Conservation (phyloP, 2,113 vertebrate species). For the Pterocles orientalis region DNA sequence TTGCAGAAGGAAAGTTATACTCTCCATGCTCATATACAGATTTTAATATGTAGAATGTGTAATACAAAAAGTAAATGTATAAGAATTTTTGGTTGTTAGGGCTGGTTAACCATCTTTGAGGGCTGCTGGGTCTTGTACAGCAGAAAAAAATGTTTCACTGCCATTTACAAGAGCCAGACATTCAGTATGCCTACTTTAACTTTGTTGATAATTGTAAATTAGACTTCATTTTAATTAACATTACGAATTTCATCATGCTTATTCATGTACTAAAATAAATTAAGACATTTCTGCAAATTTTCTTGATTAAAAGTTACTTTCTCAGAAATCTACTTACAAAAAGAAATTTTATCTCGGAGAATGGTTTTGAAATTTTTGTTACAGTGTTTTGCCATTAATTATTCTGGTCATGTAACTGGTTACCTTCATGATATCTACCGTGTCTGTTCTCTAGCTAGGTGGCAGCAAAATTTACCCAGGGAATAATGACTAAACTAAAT, state of each 20-base stretch:
- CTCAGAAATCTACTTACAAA: too few relatives aligned
- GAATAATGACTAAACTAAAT: neutral
- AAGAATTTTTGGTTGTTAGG: neutral
- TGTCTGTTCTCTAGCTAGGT: neutral
- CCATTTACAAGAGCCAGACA: neutral
- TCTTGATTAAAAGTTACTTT: too few relatives aligned
- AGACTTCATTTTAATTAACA: neutral
- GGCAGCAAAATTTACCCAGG: neutral
- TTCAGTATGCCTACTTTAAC: neutral
- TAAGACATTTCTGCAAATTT: too few relatives aligned
- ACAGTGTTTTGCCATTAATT: too few relatives aligned
- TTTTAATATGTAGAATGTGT: neutral
- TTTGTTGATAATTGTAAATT: neutral
- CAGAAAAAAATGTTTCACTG: neutral
- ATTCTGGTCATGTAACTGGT: too few relatives aligned
- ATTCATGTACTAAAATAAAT: too few relatives aligned
- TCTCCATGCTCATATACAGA: neutral
- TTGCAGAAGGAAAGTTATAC: neutral
- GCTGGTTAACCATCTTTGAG: neutral
- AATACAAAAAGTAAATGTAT: neutral
- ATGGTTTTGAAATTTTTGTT: too few relatives aligned
- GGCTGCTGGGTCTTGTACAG: neutral
- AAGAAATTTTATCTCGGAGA: too few relatives aligned
- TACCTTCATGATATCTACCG: neutral
- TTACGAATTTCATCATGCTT: neutral